Conservation (phyloP, 2,113 vertebrate genomes). For the Pandion haliaetus region DNA sequence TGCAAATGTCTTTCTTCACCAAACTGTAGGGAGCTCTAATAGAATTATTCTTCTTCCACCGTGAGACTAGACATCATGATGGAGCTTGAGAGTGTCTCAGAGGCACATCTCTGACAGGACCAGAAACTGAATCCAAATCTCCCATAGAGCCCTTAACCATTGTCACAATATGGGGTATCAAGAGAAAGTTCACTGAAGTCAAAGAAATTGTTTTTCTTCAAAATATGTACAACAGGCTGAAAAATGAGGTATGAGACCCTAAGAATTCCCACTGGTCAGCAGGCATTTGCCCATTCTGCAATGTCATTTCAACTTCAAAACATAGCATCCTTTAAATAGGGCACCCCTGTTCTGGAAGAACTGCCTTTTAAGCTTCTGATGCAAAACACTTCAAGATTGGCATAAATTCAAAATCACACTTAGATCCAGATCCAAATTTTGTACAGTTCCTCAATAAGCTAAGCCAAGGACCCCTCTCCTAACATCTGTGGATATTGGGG, state of each 20-base stretch:
- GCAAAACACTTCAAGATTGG: neutral
- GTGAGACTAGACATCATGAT: neutral
- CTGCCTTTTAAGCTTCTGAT: neutral
- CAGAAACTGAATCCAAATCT: neutral
- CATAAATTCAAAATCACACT: slow-evolving; percentile 20
- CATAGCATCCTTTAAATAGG: neutral
- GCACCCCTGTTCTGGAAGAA: neutral
- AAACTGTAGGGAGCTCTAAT: neutral
- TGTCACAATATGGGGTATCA: neutral
- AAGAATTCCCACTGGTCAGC: neutral
- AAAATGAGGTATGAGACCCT: neutral
- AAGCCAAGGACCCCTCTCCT: neutral
- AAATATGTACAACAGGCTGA: neutral
- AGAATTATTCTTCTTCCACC: neutral
- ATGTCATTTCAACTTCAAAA: neutral
- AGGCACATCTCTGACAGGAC: neutral
- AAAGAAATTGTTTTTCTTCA: neutral
- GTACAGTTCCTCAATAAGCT: neutral
- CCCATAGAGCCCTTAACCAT: neutral
- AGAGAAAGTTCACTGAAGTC: neutral
- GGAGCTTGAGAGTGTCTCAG: neutral
- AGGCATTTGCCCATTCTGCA: neutral
- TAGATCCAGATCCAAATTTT: slow-evolving; percentile 17
- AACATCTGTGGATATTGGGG: slow-evolving; percentile 42
- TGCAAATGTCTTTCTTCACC: neutral